Base-by-base conservation (phyloP, 2,113 vertebrate species). In the Varanus komodoensis region DNA sequence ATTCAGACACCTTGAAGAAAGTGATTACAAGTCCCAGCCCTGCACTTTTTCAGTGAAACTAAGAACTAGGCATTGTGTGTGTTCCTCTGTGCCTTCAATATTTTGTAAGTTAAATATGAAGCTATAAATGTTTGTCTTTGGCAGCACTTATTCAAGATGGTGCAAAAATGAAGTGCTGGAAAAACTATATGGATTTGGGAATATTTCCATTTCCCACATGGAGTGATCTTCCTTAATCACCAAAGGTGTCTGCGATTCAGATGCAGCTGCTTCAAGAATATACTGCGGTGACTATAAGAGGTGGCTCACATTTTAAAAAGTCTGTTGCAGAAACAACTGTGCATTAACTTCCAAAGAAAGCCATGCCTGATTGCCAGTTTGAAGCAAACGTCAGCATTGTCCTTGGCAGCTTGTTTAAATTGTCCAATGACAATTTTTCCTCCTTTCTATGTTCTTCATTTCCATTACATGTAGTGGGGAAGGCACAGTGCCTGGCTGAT, bases 381-480 rank as follows among this genome's bases (percentile, higher is more conserved):
- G 34, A n/a, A 75, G 32, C 82, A 50, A 19, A 34, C 67, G 29
- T n/a, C 34, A 73, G 32, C 44, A 25, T 44, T 52, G 14, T 27
- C 67, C 11, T 81, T 52, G 44, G 25, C 34, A 81, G 64, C 11
- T 54, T 25, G 14, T 85, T 44, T 90, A 80, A 29, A 29, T 52
- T 85, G 80, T 82, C 21, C 29, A 85, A 54, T n/a, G 54, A 73
- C 32, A 2, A 1, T 86, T 25, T 4, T 90, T 93, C 89, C 83
- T 67, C 8, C 48, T 83, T 84, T 92, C 67, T 88, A 83, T 82
- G 74, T 87, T 61, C 61, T 38, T 77, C 25, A 86, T 89, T 87
- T 86, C 25, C 61, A 87, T 77, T 71, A 89, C 83, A 90, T 80
- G 83, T 91, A 79, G 75, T 86, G 32, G 90, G 87, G 21, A 82